phyloP scores from a whole-genome alignment of 2,888 invertebrate species.

The Norana najaformis region DNA sequence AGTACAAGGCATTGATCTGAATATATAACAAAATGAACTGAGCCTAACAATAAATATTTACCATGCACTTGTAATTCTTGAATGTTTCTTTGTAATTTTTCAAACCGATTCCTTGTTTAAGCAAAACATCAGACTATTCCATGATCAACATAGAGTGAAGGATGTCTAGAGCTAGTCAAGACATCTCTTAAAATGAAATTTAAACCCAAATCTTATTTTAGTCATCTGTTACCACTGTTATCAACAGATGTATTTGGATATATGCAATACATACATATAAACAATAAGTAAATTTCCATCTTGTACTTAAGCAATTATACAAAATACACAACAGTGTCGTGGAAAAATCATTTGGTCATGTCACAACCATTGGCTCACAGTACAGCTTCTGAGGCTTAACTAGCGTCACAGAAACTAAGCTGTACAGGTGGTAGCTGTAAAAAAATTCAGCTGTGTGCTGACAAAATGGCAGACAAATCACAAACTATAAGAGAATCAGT shows the following conservation, averaged over 20 bases:
- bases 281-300: background rate
- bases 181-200: background rate
- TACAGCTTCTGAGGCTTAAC: background rate
- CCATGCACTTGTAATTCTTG: background rate
- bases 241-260: background rate
- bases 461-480: background rate
- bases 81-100: background rate
- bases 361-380: background rate
- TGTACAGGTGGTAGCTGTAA: background rate
- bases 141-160: background rate
- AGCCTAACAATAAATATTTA: background rate
- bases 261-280: background rate
- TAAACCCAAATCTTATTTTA: background rate
- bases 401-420: background rate
- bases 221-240: background rate
- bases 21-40: background rate
- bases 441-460: background rate
- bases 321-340: background rate
- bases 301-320: background rate
- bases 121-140: background rate
- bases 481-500: background rate
- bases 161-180: background rate
- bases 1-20: background rate
- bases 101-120: no score
- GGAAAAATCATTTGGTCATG: constrained; percentile 13